Base-by-base conservation (phyloP, 2,797 vertebrate species). In the Pipistrellus pipistrellus region DNA sequence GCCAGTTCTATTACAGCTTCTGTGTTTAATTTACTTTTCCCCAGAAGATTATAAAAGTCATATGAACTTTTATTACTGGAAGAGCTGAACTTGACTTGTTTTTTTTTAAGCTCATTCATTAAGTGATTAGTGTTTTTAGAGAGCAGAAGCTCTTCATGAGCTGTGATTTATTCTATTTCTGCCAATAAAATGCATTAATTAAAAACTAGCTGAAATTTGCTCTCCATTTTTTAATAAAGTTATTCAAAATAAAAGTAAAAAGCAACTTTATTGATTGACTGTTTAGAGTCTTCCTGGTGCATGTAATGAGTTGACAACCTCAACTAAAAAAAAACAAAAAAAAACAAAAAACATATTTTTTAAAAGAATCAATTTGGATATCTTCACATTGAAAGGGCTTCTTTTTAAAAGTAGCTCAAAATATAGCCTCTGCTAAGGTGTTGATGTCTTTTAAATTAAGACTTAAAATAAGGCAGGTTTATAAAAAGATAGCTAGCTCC, bases 1-100 rank as follows among this genome's bases (percentile, higher is more conserved):
- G 88, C 62, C 76, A 78, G 91, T 95, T 91, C 80, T 75, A 85
- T 95, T 91, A 87, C 66, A 96, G 85, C 78, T 92, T 91, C 87
- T 90, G 41, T 46, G 35, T 87, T 93, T 90, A 93, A 96, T 91
- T 95, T 88, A 88, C 72, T 93, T 94, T 92, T 90, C 35, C n/a
- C 76, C 51, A 72, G 85, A 89, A 88, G 91, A 94, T 88, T 96
- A 55, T 85, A 83, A 86, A 91, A 81, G 44, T 71, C 68, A 30
- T 55, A 62, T 21, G 88, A 93, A 80, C 46, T 85, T 81, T 69
- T 87, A 81, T 48, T 87, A 94, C 32, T 62, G 53, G n/a, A 71
- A 53, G 21, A 73, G 66, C 73, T 84, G 48, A 95, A 92, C 64
- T 76, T 48, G 2, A 15, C 5, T 66, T 71, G 27, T 44, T 23